Base-by-base conservation (phyloP, 2,797 vertebrate species). In the Synanceia verrucosa region DNA sequence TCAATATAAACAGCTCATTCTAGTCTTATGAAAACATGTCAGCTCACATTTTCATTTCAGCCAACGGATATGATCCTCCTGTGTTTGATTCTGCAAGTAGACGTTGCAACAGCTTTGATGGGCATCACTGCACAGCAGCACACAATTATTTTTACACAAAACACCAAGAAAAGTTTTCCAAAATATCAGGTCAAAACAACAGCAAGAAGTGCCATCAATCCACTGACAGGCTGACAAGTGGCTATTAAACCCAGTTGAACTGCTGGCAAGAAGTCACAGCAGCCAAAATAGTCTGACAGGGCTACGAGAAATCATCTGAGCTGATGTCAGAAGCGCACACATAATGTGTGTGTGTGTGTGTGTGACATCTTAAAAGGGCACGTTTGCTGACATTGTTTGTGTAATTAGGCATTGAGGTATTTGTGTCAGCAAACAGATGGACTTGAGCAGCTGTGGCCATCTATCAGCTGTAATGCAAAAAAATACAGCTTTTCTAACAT, bases 181-280 rank as follows among this genome's bases (percentile, higher is more conserved):
- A 84, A 84, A 81, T 73, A 78, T 79, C 82, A 84, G 66, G 52
- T 61, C 46, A 11, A 75, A 79, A 81, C 73, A 37, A 63, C 72
- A 65, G 64, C 73, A 81, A 75, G 70, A 65, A 66, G 65, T 64
- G 9, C 51, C 63, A 39, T 72, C 76, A 60, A 73, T 78, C 58
- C 53, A 67, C 84, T 89, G 87, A 84, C 86, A 59, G 59, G 65
- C 57, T 85, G 86, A 88, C 89, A 86, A 77, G 82, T 41, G 4
- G 81, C 83, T 76, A 81, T 89, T 90, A 89, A 86, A 82, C 56
- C 57, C 50, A 18, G 51, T n/a, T 83, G 76, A 86, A 84, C 70
- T 75, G 70, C 34, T 68, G 84, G 81, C 44, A 33, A 63, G 48
- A 73, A 79, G 61, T 73, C 23, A 12, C 61, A 21, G 55, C 51